Conservation (phyloP, 2,113 vertebrate genomes). For the Xiphophorus maculatus region DNA sequence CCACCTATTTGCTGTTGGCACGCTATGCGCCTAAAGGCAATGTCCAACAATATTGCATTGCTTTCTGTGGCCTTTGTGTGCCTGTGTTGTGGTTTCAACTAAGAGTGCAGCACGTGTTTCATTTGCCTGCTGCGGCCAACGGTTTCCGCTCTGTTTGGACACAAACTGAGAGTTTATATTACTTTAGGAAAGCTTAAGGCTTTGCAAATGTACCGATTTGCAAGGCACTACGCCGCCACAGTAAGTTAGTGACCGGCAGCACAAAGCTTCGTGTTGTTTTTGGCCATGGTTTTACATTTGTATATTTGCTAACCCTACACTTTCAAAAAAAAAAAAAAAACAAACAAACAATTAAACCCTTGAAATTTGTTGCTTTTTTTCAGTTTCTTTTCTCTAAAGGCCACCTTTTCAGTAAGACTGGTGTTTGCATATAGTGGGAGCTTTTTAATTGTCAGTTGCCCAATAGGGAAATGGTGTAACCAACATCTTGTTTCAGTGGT, state of each 20-base stretch:
- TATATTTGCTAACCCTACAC: too few relatives aligned
- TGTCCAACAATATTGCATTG: background rate
- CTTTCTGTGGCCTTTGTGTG: slow-evolving; percentile 18
- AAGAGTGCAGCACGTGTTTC: slow-evolving; percentile 7
- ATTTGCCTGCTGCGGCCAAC: slow-evolving; percentile 8
- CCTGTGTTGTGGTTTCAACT: slow-evolving; percentile 20
- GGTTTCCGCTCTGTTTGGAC: background rate
- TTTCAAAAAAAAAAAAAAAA: background rate
- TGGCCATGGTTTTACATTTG: background rate
- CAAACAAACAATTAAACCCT: background rate
- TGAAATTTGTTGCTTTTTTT: background rate
- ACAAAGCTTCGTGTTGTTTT: background rate
- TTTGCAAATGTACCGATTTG: background rate
- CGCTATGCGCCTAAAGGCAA: background rate
- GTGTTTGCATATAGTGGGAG: background rate
- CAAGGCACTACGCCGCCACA: background rate
- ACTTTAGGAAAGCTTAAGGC: background rate
- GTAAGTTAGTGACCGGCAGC: background rate
- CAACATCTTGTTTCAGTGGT: background rate
- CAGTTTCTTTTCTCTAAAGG: background rate
- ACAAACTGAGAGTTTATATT: background rate
- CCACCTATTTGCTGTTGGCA: slow-evolving; percentile 17
- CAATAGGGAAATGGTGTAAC: background rate
- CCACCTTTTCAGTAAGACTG: background rate
- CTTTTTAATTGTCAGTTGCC: background rate